Evolutionary conservation across 2,888 invertebrate species (phyloP).

Genomic region (Fragum whitleyi): DNA sequence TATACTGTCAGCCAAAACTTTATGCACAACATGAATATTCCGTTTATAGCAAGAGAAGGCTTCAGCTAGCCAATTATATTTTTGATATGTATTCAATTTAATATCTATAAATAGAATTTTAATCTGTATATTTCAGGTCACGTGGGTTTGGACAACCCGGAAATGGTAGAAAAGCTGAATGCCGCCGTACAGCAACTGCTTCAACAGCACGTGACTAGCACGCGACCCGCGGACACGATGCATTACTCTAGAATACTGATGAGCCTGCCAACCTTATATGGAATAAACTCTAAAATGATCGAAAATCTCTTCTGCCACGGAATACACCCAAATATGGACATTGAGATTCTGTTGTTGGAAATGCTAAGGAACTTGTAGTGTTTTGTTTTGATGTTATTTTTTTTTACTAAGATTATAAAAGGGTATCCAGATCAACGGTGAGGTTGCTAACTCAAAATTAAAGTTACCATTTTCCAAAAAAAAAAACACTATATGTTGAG

Average conservation of each 20-base stretch:
- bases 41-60: no score
- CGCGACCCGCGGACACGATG: conserved; percentile 80
- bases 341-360: conserved; percentile 81
- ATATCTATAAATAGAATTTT: neutral
- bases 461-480: no score
- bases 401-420: no score
- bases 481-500: no score
- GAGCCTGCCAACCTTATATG: conserved; percentile 81
- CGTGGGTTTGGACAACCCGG: conserved; percentile 75
- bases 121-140: conserved; percentile 69
- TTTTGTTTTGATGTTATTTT: no score
- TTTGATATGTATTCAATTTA: no score
- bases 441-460: no score
- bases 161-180: conserved; percentile 78
- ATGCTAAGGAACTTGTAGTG: conserved; percentile 75
- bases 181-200: conserved; percentile 80
- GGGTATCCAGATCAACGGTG: no score
- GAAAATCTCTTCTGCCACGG: conserved; percentile 82
- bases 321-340: conserved; percentile 78
- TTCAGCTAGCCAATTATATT: no score
- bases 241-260: conserved; percentile 82
- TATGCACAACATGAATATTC: no score
- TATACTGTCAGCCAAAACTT: no score
- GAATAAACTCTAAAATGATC: conserved; percentile 81
- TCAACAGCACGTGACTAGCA: conserved; percentile 78